Evolutionary conservation across 2,113 vertebrate species (phyloP), one percentile per base, ranked within the genome.

Genomic region (Pandion haliaetus): DNA sequence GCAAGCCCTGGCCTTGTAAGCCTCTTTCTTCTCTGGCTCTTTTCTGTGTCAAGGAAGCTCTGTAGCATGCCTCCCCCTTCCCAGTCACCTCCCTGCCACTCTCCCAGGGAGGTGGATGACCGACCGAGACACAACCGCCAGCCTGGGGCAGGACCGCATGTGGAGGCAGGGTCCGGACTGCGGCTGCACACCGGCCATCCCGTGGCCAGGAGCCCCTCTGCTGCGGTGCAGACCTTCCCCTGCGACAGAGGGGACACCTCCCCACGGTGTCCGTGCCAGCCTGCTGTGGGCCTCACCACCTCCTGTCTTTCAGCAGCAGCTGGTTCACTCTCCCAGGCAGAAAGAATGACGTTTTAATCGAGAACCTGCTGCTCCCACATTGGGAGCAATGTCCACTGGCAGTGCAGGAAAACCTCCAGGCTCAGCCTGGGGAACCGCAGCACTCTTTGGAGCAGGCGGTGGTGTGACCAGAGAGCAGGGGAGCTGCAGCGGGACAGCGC

Each of bases 1-100:
- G n/a, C 44, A 16, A 61, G 23, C 67, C 38, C 38, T 0, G 0
- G 49, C 44, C 44, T 84, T 1, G 0, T 23, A 32, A 47, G 62
- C 18, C 49, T 24, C 45, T 34, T 12, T 19, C 74, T 57, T 19
- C 57, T 45, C 52, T 57, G 54, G 11, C 54, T 61, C 16, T 47
- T 69, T 50, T 29, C 52, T 25, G 28, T 8, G 28, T 29, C 32
- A 58, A 32, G 73, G 52, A 44, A 44, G 74, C 67, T 54, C 82
- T 2, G 2, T 34, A 20, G 45, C 1, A 2, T 10, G 26, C 6
- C 28, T 20, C 45, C 66, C 19, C 17, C 23, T 12, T 50, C 66
- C 36, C 72, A 50, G 40, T 40, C 65, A 21, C 81, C 65, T 42
- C 80, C 21, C 14, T 47, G 57, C 42, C 17, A 0, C 65, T 16